Evolutionary conservation across 1,140 invertebrate species (phyloP), one percentile per base, ranked within the genome.

Genomic region (Hirudo medicinalis): DNA sequence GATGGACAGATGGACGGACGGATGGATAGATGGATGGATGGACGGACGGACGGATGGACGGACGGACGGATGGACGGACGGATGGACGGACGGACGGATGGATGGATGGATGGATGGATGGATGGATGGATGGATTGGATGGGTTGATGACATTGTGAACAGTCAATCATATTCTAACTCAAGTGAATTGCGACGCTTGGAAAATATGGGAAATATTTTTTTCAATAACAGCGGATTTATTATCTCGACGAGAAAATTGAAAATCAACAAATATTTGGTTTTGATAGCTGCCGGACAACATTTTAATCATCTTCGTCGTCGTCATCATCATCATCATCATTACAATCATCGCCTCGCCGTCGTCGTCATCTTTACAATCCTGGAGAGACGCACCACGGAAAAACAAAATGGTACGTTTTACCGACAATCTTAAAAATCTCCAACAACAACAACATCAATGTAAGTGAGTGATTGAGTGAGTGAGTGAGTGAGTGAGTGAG

Each of bases 11-110:
- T 60, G 27, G 55, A 60, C 15, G 15, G 55, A 60, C 15, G 27
- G 15, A 63, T 92, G 78, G 91, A 94, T 84, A n/a, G n/a, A n/a
- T 49, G 43, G 43, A 1, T 49, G 43, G 43, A 9, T 49, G 0
- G 43, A 49, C 11, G 5, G 57, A 63, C 17, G 57, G 19, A 63
- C 19, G 57, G 5, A 63, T 5, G 57, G 57, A 63, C 29, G 57
- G 57, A 63, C 17, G 57, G 57, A 63, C 17, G 57, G 57, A 63
- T 63, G 29, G 19, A 63, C 17, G 15, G 55, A 15, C 15, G 15
- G 57, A 63, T 63, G 57, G 19, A 63, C 19, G 57, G 5, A 63
- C 1, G 57, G 57, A 63, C 29, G 57, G 57, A 63, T 63, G 57
- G 57, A 63, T 63, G 57, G 57, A 63, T 63, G 29, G 19, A 63